Percentiles rank a stretch among this genome's conserved stretches.
Evolutionary conservation across 2,113 vertebrate species (phyloP).

Genomic region (Calyptomena viridis): DNA sequence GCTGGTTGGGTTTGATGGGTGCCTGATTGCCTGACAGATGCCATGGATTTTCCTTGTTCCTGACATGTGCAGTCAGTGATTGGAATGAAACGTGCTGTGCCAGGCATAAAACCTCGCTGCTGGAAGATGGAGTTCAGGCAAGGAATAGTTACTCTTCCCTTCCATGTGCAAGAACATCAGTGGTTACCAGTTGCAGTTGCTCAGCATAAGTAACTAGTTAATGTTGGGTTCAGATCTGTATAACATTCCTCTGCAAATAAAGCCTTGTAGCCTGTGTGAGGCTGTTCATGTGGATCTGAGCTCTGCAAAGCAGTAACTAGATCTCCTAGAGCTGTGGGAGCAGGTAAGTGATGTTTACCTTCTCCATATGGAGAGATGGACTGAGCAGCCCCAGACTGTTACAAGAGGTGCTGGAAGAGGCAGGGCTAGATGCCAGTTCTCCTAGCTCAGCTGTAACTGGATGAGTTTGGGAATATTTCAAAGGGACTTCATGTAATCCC

Average conservation of each 20-base stretch:
- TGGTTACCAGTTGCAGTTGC: not conserved
- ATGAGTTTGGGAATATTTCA: not conserved
- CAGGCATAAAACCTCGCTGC: not conserved
- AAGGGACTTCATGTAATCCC: not conserved
- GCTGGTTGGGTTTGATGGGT: not conserved
- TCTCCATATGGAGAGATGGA: not conserved
- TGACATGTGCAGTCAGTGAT: not conserved
- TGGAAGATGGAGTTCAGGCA: not conserved
- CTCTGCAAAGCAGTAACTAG: not conserved
- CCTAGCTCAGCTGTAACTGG: not conserved
- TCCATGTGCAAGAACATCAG: rapidly evolving
- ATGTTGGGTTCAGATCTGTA: not conserved
- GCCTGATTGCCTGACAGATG: not conserved
- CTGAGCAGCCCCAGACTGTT: not conserved
- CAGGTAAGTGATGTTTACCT: constrained; percentile 17
- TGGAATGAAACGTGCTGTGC: not conserved
- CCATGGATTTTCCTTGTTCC: not conserved
- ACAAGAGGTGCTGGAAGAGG: not conserved
- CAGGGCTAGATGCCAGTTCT: not conserved
- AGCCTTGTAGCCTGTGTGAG: not conserved
- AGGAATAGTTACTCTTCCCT: not conserved
- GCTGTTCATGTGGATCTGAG: not conserved
- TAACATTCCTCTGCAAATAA: not conserved
- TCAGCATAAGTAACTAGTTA: not conserved
- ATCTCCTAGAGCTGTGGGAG: not conserved